Conservation (phyloP, 2,888 invertebrate genomes). For the Taenaris catops region DNA sequence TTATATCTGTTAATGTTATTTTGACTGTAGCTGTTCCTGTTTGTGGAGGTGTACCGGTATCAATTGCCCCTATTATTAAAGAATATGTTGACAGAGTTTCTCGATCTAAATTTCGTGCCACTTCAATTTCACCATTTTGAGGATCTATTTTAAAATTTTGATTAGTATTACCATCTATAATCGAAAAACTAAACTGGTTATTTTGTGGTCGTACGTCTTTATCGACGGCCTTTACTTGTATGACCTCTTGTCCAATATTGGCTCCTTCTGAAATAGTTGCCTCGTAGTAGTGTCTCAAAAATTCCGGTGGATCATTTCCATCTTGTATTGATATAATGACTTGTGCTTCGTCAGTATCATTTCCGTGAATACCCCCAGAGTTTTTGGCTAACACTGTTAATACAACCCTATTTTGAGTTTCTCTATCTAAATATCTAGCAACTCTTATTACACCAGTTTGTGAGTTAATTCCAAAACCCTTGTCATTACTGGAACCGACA, state of each 20-base stretch:
- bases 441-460: slow-evolving; percentile 92
- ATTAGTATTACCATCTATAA: slow-evolving; percentile 90
- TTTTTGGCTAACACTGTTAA: slow-evolving; percentile 97
- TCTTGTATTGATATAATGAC: slow-evolving; percentile 96
- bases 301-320: slow-evolving; percentile 97
- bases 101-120: slow-evolving; percentile 87
- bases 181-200: slow-evolving; percentile 94
- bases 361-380: slow-evolving; percentile 94
- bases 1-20: slow-evolving; percentile 91
- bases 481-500: slow-evolving; percentile 95
- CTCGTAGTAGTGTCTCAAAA: slow-evolving; percentile 88
- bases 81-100: slow-evolving; percentile 88
- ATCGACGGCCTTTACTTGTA: slow-evolving; percentile 91
- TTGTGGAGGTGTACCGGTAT: slow-evolving; percentile 93
- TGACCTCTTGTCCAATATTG: slow-evolving; percentile 84
- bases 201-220: slow-evolving; percentile 95
- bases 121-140: slow-evolving; percentile 90
- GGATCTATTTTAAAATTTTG: slow-evolving; percentile 94
- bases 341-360: slow-evolving; percentile 97
- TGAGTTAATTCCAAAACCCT: slow-evolving; percentile 92
- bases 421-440: slow-evolving; percentile 89
- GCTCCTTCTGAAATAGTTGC: slow-evolving; percentile 91
- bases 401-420: slow-evolving; percentile 93
- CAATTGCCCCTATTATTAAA: slow-evolving; percentile 91
- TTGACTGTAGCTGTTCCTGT: slow-evolving; percentile 93